Percentiles rank a stretch among this genome's conserved stretches.
These are phyloP conservation scores for Mastacembelus armatus DNA, from an alignment of 2,797 vertebrate genomes.

Conservation along the genomic window DNA sequence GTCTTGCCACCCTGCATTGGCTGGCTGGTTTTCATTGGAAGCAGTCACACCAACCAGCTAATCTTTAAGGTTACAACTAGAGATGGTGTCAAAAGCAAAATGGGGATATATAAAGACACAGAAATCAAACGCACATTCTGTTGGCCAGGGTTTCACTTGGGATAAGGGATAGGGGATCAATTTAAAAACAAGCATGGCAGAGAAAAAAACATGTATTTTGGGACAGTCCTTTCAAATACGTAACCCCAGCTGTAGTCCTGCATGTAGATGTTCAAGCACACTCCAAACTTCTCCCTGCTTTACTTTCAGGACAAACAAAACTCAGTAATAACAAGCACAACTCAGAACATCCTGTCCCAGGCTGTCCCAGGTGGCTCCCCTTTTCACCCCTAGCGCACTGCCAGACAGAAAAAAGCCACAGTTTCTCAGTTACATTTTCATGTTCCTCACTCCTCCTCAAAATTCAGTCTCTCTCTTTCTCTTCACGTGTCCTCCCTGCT, in stretches of 20 bases:
- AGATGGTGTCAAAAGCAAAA: constrained; percentile 21
- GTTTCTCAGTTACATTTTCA: constrained; percentile 47
- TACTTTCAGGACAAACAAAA: constrained; percentile 52
- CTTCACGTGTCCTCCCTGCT: constrained; percentile 54
- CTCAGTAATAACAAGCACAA: constrained; percentile 80
- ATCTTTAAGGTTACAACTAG: constrained; percentile 37
- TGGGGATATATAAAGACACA: constrained; percentile 34
- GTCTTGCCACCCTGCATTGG: constrained; percentile 21
- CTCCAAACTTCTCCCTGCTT: constrained; percentile 55
- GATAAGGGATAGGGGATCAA: constrained; percentile 35
- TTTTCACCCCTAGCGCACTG: constrained; percentile 60
- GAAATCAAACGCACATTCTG: constrained; percentile 50
- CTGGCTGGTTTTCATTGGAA: constrained; percentile 49
- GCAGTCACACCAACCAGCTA: constrained; percentile 49
- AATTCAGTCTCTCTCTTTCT: constrained; percentile 76
- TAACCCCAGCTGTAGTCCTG: constrained; percentile 68
- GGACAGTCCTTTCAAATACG: constrained; percentile 55
- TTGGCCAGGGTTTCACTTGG: constrained; percentile 48
- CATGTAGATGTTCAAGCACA: constrained; percentile 82
- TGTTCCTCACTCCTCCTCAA: constrained; percentile 47
- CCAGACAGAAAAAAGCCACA: constrained; percentile 71
- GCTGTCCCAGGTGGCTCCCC: constrained; percentile 17
- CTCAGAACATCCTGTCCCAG: constrained; percentile 43
- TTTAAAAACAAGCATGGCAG: constrained; percentile 67
- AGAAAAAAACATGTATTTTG: constrained; percentile 50